Percentiles rank a stretch among this genome's conserved stretches.
These are phyloP conservation scores for Dinomys branickii DNA, from an alignment of 2,113 vertebrate genomes.

Conservation along the genomic window DNA sequence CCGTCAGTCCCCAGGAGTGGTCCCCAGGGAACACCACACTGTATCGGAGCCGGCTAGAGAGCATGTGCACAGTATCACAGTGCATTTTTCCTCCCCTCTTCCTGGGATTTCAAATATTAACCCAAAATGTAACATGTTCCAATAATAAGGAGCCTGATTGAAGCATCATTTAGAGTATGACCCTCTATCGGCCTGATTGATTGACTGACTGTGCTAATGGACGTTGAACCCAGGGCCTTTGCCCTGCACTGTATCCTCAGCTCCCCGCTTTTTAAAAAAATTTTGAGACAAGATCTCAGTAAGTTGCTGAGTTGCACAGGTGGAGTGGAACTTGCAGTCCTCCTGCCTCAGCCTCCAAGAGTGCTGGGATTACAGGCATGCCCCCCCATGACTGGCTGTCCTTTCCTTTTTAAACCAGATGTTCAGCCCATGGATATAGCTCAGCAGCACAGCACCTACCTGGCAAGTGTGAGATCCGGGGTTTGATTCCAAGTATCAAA, in stretches of 20 bases:
- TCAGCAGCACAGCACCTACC: no score
- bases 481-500: no score
- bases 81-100: background rate
- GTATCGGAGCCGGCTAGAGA: background rate
- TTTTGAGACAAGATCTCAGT: background rate
- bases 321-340: background rate
- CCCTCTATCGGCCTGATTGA: background rate
- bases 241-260: background rate
- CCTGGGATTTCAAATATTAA: conserved; percentile 7
- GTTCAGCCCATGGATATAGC: no score
- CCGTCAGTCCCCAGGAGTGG: background rate
- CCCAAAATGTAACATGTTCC: background rate
- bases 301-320: background rate
- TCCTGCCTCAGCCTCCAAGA: background rate
- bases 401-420: no score
- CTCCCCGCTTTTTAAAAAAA: background rate
- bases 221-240: background rate
- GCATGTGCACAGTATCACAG: background rate
- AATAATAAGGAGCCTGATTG: background rate
- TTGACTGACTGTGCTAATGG: background rate
- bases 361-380: background rate
- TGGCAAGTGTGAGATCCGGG: no score
- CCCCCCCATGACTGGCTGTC: background rate
- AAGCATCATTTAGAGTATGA: background rate
- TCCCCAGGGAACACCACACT: fast-evolving